Evolutionary conservation across 2,888 invertebrate genomes (phyloP).

Genomic region (Lordiphosa andalusiaca): DNA sequence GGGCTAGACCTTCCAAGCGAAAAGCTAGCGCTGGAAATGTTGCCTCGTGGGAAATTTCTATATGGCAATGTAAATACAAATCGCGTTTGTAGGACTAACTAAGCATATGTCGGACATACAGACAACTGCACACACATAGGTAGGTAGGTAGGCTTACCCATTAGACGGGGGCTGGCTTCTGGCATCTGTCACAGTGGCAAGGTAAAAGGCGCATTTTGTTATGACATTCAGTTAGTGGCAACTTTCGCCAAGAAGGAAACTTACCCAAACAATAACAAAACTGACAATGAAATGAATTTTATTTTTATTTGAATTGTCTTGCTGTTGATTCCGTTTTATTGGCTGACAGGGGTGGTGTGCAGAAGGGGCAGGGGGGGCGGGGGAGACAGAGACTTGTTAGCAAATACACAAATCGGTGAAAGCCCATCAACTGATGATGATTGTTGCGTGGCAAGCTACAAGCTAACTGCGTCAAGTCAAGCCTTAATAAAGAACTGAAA

Average conservation of each 20-base stretch:
- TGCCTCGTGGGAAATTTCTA: slow-evolving; percentile 51
- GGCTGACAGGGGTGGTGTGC: too few relatives aligned
- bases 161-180: background rate
- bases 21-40: slow-evolving; percentile 41
- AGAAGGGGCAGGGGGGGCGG: too few relatives aligned
- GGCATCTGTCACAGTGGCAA: slow-evolving; percentile 10
- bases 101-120: background rate
- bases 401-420: slow-evolving; percentile 8
- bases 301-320: slow-evolving; percentile 19
- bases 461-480: slow-evolving; percentile 9
- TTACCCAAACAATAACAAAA: slow-evolving; percentile 12
- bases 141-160: background rate
- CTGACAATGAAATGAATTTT: slow-evolving; percentile 39
- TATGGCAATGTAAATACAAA: slow-evolving; percentile 42
- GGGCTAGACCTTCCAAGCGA: slow-evolving; percentile 6
- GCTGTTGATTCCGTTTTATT: slow-evolving; percentile 6
- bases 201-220: slow-evolving; percentile 28
- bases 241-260: slow-evolving; percentile 17
- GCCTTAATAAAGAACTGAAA: too few relatives aligned
- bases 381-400: slow-evolving; percentile 4
- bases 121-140: slow-evolving; percentile 18
- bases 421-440: slow-evolving; percentile 2
- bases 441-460: slow-evolving; percentile 4
- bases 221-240: slow-evolving; percentile 24
- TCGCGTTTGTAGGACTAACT: slow-evolving; percentile 35